Conservation (phyloP, 2,797 vertebrate species). For the Peromyscus eremicus region DNA sequence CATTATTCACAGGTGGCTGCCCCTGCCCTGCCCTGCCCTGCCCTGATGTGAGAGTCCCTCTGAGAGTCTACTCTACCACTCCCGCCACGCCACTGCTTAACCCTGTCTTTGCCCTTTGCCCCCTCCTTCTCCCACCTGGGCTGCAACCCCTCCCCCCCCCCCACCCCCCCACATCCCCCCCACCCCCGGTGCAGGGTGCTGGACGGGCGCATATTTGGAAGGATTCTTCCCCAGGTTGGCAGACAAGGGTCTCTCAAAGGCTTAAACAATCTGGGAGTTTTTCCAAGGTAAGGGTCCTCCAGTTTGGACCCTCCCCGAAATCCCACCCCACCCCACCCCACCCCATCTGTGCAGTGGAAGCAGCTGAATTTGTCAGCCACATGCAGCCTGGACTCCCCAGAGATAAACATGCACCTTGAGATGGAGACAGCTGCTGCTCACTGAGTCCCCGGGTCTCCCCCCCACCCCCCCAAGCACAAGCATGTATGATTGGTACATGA, state of each 20-base stretch:
- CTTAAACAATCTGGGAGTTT: background rate
- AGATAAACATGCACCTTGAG: background rate
- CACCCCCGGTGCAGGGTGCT: background rate
- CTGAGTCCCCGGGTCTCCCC: background rate
- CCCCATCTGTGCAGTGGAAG: background rate
- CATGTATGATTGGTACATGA: background rate
- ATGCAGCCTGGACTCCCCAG: background rate
- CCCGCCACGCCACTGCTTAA: background rate
- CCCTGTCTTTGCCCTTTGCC: background rate
- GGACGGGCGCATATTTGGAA: background rate
- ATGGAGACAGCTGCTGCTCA: fast-evolving
- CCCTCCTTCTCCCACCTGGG: too few species aligned
- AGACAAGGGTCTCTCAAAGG: background rate
- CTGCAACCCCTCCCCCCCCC: background rate
- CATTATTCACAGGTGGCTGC: background rate
- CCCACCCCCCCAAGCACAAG: background rate
- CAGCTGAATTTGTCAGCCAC: background rate
- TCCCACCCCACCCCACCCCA: background rate
- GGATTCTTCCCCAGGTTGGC: background rate
- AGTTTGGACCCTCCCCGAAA: background rate
- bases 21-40: background rate
- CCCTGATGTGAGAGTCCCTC: background rate
- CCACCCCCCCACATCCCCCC: too few species aligned
- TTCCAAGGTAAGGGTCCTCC: background rate
- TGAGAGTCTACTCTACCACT: fast-evolving